Evolutionary conservation across 2,113 vertebrate species (phyloP), one percentile per base, ranked within the genome.

Genomic region (Taurulus bubalis): DNA sequence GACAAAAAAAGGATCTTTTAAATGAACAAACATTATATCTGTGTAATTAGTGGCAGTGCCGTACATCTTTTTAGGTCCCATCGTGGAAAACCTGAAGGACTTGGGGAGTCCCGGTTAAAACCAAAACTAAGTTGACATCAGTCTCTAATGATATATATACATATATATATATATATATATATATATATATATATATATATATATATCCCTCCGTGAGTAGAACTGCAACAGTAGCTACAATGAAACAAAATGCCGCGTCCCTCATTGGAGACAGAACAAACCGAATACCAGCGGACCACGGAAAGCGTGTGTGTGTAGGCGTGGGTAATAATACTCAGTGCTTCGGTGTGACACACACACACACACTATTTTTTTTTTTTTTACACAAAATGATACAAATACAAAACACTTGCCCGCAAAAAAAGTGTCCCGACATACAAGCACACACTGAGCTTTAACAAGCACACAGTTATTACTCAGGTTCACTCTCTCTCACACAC

Each of bases 321-420:
- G 75, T 75, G 87, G 82, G 66, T 67, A 63, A 84, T 94, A 94
- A 95, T 93, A 95, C 91, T 92, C 86, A 75, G 74, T 86, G 85
- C 75, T 75, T 79, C 82, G 30, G 67, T 87, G 80, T 83, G 58
- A 59, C 58, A 18, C 56, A 30, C 55, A 56, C 51, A 53, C 49
- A 47, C 45, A 18, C 47, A 55, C 20, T 49, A 20, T 20, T 49
- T 51, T 22, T 51, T 51, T 69, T 79, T 77, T 79, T 42, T 86
- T 91, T 83, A 87, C 88, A 87, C 87, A 89, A 87, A 87, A 91
- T 90, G 77, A 89, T 91, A 90, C 93, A 91, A 89, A 85, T 90
- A 87, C 90, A 92, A 92, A 59, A 93, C 86, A 90, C 51, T 24
- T 69, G 68, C 2, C 82, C n/a, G 62, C 64, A 51, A 80, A 42